Evolutionary conservation across 2,888 invertebrate species (phyloP).

Genomic region (Bursaphelenchus okinawaensis): DNA sequence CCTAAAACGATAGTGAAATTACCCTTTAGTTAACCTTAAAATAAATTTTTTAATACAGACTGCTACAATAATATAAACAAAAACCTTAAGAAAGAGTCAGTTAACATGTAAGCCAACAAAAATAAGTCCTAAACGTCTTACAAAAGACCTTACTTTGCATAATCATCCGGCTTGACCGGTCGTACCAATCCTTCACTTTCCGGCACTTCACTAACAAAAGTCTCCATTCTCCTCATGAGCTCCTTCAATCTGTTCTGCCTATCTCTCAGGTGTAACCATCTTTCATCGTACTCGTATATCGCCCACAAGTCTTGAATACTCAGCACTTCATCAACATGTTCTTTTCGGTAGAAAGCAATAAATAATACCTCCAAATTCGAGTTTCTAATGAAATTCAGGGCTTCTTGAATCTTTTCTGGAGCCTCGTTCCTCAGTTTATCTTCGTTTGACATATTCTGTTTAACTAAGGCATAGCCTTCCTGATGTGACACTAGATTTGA

Average conservation of each 20-base stretch:
- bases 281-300: slow-evolving; percentile 89
- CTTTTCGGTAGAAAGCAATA: slow-evolving; percentile 95
- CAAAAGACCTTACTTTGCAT: not conserved
- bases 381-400: slow-evolving; percentile 89
- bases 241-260: slow-evolving; percentile 66
- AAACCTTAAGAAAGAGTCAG: not conserved
- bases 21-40: not conserved
- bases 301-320: slow-evolving; percentile 94
- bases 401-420: slow-evolving; percentile 79
- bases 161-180: slow-evolving; percentile 16
- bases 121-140: not conserved
- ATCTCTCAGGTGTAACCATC: slow-evolving; percentile 82
- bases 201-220: slow-evolving; percentile 7
- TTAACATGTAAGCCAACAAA: not conserved
- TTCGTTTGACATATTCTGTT: not conserved
- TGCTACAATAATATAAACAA: not conserved
- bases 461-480: slow-evolving; percentile 5
- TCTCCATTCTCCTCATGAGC: slow-evolving; percentile 5
- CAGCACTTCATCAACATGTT: slow-evolving; percentile 71
- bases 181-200: slow-evolving; percentile 16
- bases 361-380: slow-evolving; percentile 94
- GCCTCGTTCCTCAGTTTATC: slow-evolving; percentile 18
- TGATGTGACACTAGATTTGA: slow-evolving; percentile 5
- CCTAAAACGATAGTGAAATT: slow-evolving; percentile 16
- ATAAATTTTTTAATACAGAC: too few relatives aligned